Percentiles rank a stretch among this genome's conserved stretches.
These are phyloP conservation scores for Acrobasis repandana DNA, from an alignment of 2,888 invertebrate species.

Conservation along the genomic window DNA sequence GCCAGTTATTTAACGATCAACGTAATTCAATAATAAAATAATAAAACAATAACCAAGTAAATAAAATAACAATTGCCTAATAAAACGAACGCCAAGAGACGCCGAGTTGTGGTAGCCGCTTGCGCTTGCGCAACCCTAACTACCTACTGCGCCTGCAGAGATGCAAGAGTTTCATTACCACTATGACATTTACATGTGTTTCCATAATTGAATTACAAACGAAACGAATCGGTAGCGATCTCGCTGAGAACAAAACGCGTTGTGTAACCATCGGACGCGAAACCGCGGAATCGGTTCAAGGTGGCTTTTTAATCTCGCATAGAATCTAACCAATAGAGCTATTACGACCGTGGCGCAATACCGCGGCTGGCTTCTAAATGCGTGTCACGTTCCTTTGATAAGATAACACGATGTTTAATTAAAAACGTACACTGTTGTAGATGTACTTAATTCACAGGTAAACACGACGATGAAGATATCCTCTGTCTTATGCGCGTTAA, in stretches of 20 bases:
- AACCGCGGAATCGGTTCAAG: slow-evolving; percentile 62
- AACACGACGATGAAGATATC: slow-evolving; percentile 20
- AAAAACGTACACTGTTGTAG: slow-evolving; percentile 4
- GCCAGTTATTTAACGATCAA: slow-evolving; percentile 31
- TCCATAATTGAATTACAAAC: slow-evolving; percentile 67
- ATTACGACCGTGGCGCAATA: slow-evolving; percentile 47
- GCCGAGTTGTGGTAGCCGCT: slow-evolving; percentile 37
- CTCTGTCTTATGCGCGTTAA: slow-evolving; percentile 4
- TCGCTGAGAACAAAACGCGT: slow-evolving; percentile 40
- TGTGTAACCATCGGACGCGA: slow-evolving; percentile 53
- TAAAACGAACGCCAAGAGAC: slow-evolving; percentile 38
- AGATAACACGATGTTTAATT: slow-evolving; percentile 25
- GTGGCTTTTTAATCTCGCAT: slow-evolving; percentile 47
- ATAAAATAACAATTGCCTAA: slow-evolving; percentile 47
- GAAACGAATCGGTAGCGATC: slow-evolving; percentile 58
- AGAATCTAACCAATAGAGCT: slow-evolving; percentile 50
- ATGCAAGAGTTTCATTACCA: slow-evolving; percentile 48
- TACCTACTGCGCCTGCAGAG: slow-evolving; percentile 23
- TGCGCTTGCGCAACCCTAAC: slow-evolving; percentile 42
- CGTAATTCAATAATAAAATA: slow-evolving; percentile 40
- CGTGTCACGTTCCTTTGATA: slow-evolving; percentile 49
- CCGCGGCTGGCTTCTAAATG: slow-evolving; percentile 44
- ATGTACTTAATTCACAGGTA: slow-evolving; percentile 16
- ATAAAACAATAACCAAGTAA: slow-evolving; percentile 44
- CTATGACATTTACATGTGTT: slow-evolving; percentile 74